Conservation (phyloP, 2,888 invertebrate genomes). For the Axea sp. region DNA sequence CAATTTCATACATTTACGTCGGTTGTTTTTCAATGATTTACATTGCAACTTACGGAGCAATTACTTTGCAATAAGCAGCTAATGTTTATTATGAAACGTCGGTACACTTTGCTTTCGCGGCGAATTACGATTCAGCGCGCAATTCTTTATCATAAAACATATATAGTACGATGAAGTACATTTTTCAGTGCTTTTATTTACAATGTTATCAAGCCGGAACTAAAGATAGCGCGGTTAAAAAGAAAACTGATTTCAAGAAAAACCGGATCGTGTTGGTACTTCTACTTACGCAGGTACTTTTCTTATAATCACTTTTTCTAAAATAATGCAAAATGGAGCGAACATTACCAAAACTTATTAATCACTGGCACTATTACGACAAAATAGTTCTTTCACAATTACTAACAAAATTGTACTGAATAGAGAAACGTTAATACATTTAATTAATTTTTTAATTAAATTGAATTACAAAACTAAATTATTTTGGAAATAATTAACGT, state of each 20-base stretch:
- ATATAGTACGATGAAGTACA: slow-evolving; percentile 15
- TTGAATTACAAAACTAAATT: too few species aligned
- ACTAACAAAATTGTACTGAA: too few species aligned
- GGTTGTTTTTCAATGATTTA: slow-evolving; percentile 36
- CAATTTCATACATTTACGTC: slow-evolving; percentile 18
- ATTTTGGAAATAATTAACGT: too few species aligned
- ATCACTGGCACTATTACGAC: too few species aligned
- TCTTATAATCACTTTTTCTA: too few species aligned
- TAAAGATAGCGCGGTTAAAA: slow-evolving; percentile 8
- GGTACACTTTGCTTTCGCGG: slow-evolving; percentile 38
- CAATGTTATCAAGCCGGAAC: slow-evolving; percentile 42
- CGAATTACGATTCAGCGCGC: slow-evolving; percentile 49
- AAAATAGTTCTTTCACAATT: too few species aligned
- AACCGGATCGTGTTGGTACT: too few species aligned
- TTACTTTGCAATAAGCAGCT: slow-evolving; percentile 46
- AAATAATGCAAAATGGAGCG: too few species aligned
- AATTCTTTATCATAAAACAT: slow-evolving; percentile 34
- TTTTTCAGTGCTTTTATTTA: slow-evolving; percentile 35
- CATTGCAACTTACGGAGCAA: slow-evolving; percentile 37
- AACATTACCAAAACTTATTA: too few species aligned
- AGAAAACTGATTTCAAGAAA: slow-evolving; percentile 47
- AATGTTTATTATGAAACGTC: slow-evolving; percentile 44
- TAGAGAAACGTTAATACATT: too few species aligned
- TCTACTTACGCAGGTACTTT: too few species aligned
- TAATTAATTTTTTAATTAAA: too few species aligned